phyloP scores from a whole-genome alignment of 1,140 invertebrate species.

The Triops longicaudatus region DNA sequence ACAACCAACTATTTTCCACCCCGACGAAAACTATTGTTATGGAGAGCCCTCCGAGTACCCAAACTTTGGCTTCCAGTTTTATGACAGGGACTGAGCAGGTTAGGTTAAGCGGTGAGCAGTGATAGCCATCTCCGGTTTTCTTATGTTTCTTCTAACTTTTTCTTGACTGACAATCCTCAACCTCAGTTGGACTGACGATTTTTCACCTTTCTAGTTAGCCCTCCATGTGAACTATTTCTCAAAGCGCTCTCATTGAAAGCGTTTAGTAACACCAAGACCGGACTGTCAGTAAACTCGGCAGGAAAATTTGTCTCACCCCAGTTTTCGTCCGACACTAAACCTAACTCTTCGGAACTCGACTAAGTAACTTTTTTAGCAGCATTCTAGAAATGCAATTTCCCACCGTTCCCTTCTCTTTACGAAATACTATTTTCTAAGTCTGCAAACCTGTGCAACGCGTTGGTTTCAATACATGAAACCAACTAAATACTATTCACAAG shows the following conservation, averaged over 20 bases:
- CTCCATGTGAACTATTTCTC: slow-evolving; percentile 3
- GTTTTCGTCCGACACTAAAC: neutral
- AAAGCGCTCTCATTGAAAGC: neutral
- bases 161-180: too few relatives aligned
- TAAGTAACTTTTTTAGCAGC: too few relatives aligned
- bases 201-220: neutral
- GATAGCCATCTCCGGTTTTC: slow-evolving; percentile 9
- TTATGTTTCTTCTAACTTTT: neutral
- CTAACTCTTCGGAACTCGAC: neutral
- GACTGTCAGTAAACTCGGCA: neutral
- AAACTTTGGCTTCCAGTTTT: neutral
- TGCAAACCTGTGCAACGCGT: too few relatives aligned
- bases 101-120: slow-evolving; percentile 6
- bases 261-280: neutral
- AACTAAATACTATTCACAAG: too few relatives aligned
- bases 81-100: slow-evolving; percentile 10
- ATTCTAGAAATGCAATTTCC: too few relatives aligned
- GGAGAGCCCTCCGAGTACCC: neutral
- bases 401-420: too few relatives aligned
- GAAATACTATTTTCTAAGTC: too few relatives aligned
- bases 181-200: neutral
- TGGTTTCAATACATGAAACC: too few relatives aligned
- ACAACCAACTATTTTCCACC: neutral
- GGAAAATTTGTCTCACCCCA: neutral
- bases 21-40: neutral